Evolutionary conservation across 2,113 vertebrate species (phyloP), one percentile per base, ranked within the genome.

Genomic region (Vulpes lagopus): DNA sequence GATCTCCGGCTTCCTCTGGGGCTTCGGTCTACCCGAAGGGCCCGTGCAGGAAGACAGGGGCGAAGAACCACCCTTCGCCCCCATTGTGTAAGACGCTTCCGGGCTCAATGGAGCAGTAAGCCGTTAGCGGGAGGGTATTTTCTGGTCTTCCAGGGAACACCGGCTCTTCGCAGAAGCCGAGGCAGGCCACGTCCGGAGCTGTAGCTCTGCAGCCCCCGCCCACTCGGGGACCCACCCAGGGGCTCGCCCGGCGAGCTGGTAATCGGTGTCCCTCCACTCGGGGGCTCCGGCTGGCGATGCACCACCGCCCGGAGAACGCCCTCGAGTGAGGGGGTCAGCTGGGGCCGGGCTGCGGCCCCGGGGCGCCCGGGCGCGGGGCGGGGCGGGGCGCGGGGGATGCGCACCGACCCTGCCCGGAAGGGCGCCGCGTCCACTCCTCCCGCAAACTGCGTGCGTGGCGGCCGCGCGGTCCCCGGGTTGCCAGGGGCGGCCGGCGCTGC

Each of bases 31-130:
- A 65, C 53, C 65, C 23, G 43, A 43, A 43, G 89, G 8, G 35
- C 35, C 53, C 5, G 8, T 1, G 71, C 27, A 82, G 64, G 30
- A 89, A 85, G 78, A 38, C 38, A 25, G 3, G 62, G 85, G 32
- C 51, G 62, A 82, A 76, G 22, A 53, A 23, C 73, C 22, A 20
- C 17, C 43, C 59, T 65, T 19, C 22, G 49, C 79, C 79, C 73
- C 59, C 69, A 92, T 94, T 96, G 96, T 97, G 95, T 59, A 57
- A 51, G 86, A 73, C 20, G 95, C 67, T 51, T 59, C 53, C 53
- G 23, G 78, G 69, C 69, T 69, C 59, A 15, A 0, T 0, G 65
- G 67, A 35, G 30, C 59, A 55, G 51, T 19, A 53, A 82, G n/a
- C 65, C 16, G 38, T 62, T 19, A 16, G 11, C 43, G 6, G 17